Evolutionary conservation across 2,113 vertebrate species (phyloP).

Genomic region (Corythornis madagascariensis): DNA sequence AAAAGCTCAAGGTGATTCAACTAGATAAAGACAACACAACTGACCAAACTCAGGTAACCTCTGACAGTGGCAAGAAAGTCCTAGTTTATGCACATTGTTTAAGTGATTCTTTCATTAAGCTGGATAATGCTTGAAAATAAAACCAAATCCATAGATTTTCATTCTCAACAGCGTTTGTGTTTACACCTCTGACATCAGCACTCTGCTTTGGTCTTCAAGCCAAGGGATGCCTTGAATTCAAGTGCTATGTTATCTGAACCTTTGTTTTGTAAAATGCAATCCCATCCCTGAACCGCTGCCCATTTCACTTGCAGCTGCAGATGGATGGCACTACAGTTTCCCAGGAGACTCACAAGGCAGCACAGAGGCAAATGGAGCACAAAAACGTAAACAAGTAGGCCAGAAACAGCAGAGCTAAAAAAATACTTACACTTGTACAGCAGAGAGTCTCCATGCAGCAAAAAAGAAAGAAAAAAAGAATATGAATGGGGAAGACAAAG

Average conservation of each 20-base stretch:
- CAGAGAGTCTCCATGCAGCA: slow-evolving; percentile 97
- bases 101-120: neutral
- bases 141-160: neutral
- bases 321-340: slow-evolving; percentile 44
- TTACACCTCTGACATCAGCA: neutral
- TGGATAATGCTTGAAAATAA: neutral
- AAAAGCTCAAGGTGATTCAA: neutral
- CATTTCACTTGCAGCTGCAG: slow-evolving; percentile 47
- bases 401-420: slow-evolving; percentile 72
- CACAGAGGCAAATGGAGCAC: slow-evolving; percentile 68
- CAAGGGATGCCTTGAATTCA: slow-evolving; percentile 42
- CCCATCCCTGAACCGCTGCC: slow-evolving; percentile 22
- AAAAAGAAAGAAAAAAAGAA: slow-evolving; percentile 82
- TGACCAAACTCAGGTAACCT: neutral
- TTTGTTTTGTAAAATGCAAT: slow-evolving; percentile 38
- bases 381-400: slow-evolving; percentile 56
- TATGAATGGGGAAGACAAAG: slow-evolving; percentile 81
- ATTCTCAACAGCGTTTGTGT: neutral
- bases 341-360: slow-evolving; percentile 54
- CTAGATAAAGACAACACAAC: neutral
- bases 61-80: neutral
- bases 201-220: neutral
- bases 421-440: slow-evolving; percentile 98
- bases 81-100: neutral
- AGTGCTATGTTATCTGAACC: neutral